Evolutionary conservation across 1,140 invertebrate species (phyloP).

Genomic region (Camponotus pennsylvanicus): DNA sequence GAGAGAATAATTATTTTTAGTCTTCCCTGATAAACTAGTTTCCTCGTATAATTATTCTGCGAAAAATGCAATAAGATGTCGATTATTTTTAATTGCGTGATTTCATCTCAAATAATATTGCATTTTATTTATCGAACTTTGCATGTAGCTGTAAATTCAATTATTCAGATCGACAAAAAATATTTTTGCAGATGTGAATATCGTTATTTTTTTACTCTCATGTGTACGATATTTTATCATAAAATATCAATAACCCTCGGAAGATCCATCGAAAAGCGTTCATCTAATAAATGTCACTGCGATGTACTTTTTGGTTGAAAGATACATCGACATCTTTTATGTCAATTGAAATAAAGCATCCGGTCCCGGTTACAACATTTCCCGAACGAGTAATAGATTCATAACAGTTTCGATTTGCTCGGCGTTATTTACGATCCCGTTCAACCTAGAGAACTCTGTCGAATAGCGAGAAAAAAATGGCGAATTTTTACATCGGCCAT

Average conservation of each 20-base stretch:
- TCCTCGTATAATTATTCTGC: constrained; percentile 15
- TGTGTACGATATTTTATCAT: no score
- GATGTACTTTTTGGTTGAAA: background rate
- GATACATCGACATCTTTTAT: constrained; percentile 19
- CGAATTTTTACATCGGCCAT: constrained; percentile 52
- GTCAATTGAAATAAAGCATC: background rate
- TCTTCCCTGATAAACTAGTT: background rate
- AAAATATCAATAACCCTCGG: background rate
- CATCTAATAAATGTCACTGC: background rate
- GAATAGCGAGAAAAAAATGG: constrained; percentile 22
- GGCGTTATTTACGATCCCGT: constrained; percentile 33
- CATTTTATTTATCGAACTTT: background rate
- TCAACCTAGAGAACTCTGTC: constrained; percentile 48
- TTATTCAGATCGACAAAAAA: background rate
- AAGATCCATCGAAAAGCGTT: background rate
- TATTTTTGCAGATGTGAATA: no score
- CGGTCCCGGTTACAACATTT: constrained; percentile 1
- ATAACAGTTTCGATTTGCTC: constrained; percentile 12
- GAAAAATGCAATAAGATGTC: background rate
- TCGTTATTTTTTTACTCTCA: no score
- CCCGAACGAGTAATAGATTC: constrained; percentile 37
- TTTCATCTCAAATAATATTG: background rate
- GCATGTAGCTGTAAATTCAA: background rate
- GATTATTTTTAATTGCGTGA: background rate
- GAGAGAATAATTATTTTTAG: background rate